These are phyloP conservation scores for Phylloscopus whistleri DNA, from an alignment of 2,113 vertebrate species.

Conservation along the genomic window DNA sequence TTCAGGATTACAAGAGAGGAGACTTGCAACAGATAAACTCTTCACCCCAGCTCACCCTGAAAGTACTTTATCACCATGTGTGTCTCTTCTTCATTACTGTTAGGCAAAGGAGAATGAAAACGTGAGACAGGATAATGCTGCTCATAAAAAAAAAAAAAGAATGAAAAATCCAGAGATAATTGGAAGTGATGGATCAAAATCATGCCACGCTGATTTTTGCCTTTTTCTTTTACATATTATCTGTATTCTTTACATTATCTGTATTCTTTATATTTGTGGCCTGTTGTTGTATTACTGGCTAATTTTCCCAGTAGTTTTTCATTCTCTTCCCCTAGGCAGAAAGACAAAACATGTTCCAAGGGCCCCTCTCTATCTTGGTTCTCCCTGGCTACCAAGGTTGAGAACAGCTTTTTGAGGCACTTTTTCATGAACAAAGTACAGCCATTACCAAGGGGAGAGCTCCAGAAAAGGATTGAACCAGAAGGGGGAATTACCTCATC, in stretches of 20 bases:
- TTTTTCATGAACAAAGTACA: not conserved
- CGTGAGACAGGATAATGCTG: not conserved
- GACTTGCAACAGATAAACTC: not conserved
- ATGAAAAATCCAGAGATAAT: not conserved
- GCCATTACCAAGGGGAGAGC: not conserved
- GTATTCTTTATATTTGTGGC: not conserved
- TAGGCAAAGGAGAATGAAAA: not conserved
- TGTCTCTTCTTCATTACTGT: not conserved
- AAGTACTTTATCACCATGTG: not conserved
- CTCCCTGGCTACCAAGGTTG: not conserved
- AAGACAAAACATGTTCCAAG: not conserved
- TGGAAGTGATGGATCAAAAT: not conserved
- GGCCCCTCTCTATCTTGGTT: not conserved
- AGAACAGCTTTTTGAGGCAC: fast-evolving
- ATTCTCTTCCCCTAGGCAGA: not conserved
- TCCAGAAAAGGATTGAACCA: not conserved
- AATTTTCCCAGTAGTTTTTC: not conserved
- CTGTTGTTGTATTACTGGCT: not conserved
- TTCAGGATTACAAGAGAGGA: not conserved
- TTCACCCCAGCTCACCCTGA: not conserved
- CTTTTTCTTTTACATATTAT: not conserved
- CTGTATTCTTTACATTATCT: not conserved
- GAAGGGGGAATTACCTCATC: not conserved
- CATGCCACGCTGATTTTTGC: not conserved
- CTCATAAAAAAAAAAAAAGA: not conserved